Evolutionary conservation across 1,140 invertebrate genomes (phyloP), one percentile per base, ranked within the genome.

Genomic region (Lepidurus apus): DNA sequence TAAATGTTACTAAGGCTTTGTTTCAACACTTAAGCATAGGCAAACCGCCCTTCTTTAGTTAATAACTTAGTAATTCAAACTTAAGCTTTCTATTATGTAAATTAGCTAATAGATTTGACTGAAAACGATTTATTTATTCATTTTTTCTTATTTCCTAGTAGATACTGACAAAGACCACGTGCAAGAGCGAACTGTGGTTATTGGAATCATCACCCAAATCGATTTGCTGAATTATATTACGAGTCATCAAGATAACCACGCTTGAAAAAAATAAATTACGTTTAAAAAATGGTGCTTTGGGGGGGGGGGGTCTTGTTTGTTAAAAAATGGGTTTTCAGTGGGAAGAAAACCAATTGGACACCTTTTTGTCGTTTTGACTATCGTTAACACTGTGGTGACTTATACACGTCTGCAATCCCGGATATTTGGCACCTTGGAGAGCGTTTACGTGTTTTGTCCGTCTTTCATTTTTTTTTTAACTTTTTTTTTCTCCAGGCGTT

Each of bases 211-310:
- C 2, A 91, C 89, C 8, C 87, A 89, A 80, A 89, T 89, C 82
- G 90, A 91, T 80, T 84, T 92, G 10, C 84, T 91, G 1, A 88
- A 90, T 82, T 91, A 88, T 82, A 90, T 92, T 80, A 87, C 86
- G 7, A 82, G 76, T 34, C 81, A 85, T 47, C 83, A 85, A 76
- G 53, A 21, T 21, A 65, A 17, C 17, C 82, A 82, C 77, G 76
- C 76, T 77, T 77, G 45, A 77, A 44, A 3, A 34, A 43, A 17
- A 17, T 4, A 17, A 7, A 7, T 43, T n/a, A n/a, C 17, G 4
- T 75, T 24, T 0, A 42, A 43, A 75, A 42, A 75, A n/a, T 17
- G 7, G 24, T 11, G 0, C 34, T 13, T 75, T 11, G 5, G 13
- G n/a, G n/a, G 5, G 24, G 17, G 74, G 24, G 17, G 74, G 26